phyloP scores from a whole-genome alignment of 2,888 invertebrate genomes.

The Epirrhoe alternata region DNA sequence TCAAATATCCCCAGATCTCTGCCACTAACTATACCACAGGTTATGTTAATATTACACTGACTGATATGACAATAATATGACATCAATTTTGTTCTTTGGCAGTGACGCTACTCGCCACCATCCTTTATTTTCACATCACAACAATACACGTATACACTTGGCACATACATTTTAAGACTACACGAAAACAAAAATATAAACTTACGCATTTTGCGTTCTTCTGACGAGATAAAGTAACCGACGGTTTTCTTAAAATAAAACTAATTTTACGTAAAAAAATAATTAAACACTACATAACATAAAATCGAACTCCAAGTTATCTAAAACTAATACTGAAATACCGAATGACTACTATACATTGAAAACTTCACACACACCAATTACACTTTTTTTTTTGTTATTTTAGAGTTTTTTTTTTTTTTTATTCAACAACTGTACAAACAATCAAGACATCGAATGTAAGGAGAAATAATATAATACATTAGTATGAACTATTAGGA shows the following conservation, averaged over 20 bases:
- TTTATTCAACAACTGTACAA: conserved; percentile 73
- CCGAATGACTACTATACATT: conserved; percentile 64
- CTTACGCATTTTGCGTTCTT: conserved; percentile 48
- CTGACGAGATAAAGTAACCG: conserved; percentile 64
- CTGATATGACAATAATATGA: conserved; percentile 56
- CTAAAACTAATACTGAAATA: conserved; percentile 81
- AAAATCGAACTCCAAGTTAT: conserved; percentile 78
- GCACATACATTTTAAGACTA: conserved; percentile 49
- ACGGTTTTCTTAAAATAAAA: conserved; percentile 68
- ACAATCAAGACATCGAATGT: conserved; percentile 61
- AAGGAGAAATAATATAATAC: conserved; percentile 42
- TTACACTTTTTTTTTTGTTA: conserved; percentile 43
- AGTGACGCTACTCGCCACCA: conserved; percentile 42
- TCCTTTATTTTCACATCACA: conserved; percentile 47
- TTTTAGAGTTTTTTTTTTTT: conserved; percentile 51
- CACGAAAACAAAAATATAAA: conserved; percentile 55
- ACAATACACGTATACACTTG: conserved; percentile 49
- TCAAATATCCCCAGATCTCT: not conserved
- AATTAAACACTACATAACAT: conserved; percentile 78
- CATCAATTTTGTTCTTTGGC: conserved; percentile 65
- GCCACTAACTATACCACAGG: conserved; percentile 20
- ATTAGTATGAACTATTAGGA: conserved; percentile 29
- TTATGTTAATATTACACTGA: conserved; percentile 37
- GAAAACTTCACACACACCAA: conserved; percentile 58
- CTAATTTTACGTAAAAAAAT: conserved; percentile 74